These are phyloP conservation scores for Chloroceryle amazona DNA, from an alignment of 2,797 vertebrate genomes.

Conservation along the genomic window DNA sequence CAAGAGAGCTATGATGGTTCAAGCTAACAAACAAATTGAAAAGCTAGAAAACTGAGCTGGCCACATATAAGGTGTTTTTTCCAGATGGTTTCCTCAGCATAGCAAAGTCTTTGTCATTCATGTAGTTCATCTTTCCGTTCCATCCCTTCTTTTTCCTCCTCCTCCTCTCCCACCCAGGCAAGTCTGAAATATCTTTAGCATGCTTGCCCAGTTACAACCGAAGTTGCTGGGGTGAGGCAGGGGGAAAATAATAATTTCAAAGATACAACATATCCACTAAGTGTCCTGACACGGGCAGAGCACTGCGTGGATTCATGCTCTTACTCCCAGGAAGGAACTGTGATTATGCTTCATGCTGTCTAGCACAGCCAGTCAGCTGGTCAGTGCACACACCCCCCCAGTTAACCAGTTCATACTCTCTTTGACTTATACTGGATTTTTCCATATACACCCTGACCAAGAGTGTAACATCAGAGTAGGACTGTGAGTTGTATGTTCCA, in stretches of 20 bases:
- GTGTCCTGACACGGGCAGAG: not conserved
- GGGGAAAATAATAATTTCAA: not conserved
- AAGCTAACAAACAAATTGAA: not conserved
- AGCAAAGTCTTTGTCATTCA: not conserved
- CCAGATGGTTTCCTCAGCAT: not conserved
- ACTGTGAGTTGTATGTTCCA: not conserved
- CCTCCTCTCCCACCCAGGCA: not conserved
- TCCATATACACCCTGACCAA: not conserved
- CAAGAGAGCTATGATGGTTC: not conserved
- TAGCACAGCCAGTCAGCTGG: not conserved
- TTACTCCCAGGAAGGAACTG: not conserved
- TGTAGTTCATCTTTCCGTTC: not conserved
- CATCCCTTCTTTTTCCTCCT: not conserved
- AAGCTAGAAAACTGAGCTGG: not conserved
- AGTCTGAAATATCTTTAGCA: not conserved
- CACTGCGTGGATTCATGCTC: rapidly evolving
- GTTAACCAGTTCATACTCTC: not conserved
- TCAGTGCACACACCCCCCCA: not conserved
- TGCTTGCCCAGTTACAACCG: not conserved
- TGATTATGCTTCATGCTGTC: not conserved
- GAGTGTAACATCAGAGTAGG: not conserved
- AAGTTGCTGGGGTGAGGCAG: not conserved
- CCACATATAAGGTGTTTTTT: not conserved
- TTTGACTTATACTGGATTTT: not conserved
- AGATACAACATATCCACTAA: not conserved